Evolutionary conservation across 2,113 vertebrate species (phyloP).

Genomic region (Gallinago jamesoni): DNA sequence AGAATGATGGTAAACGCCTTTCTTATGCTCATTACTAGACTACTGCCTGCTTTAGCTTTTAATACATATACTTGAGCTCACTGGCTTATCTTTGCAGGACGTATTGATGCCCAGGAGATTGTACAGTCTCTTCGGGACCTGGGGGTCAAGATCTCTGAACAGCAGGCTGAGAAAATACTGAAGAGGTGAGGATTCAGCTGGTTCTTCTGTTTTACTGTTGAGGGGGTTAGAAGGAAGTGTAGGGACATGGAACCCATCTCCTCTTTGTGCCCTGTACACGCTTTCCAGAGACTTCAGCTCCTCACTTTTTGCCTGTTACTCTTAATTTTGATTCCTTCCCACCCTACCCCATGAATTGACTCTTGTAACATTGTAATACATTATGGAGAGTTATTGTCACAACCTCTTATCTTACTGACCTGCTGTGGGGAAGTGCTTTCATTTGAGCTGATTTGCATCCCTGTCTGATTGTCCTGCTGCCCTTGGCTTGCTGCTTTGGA

Average conservation of each 20-base stretch:
- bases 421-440: not conserved
- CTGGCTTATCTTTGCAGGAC: constrained; percentile 71
- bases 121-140: constrained; percentile 93
- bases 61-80: not conserved
- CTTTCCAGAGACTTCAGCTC: not conserved
- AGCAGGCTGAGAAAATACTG: constrained; percentile 95
- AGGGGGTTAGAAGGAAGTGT: not conserved
- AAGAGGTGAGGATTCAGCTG: constrained; percentile 80
- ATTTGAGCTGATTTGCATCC: not conserved
- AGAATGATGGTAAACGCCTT: constrained; percentile 87
- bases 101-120: constrained; percentile 93
- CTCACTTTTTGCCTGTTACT: not conserved
- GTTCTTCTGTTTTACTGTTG: not conserved
- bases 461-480: constrained; percentile 4
- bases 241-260: not conserved
- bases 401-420: not conserved
- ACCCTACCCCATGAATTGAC: not conserved
- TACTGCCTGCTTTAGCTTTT: accelerated
- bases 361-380: not conserved
- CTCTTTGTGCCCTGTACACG: not conserved
- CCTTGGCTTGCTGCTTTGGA: not conserved
- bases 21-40: not conserved
- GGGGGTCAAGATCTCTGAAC: constrained; percentile 93
- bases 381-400: not conserved
- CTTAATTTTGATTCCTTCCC: not conserved